Evolutionary conservation across 2,888 invertebrate genomes (phyloP), one percentile per base, ranked within the genome.

Genomic region (Nineta flava): DNA sequence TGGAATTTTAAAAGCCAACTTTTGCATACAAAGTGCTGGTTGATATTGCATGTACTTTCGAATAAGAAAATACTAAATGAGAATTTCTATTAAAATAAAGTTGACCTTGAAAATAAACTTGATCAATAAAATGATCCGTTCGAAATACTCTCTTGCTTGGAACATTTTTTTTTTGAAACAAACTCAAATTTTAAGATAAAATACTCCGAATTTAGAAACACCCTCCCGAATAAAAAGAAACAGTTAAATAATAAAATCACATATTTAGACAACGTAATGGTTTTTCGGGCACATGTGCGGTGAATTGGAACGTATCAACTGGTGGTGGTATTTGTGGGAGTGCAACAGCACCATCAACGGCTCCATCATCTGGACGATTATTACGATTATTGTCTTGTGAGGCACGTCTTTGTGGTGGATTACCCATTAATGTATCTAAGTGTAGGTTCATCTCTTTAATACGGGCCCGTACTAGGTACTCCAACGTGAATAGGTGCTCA

Each of bases 181-280:
- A n/a, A 19, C 19, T 5, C 19, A 19, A 19, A 19, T 19, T 19
- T 3, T 26, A 26, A 3, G 6, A 26, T 26, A 7, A 6, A 7
- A 2, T 26, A 26, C 7, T 5, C 26, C 7, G 2, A 6, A 7
- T 26, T 26, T 26, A 26, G 26, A 26, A 26, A 26, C 26, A 26
- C 26, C 26, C 26, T 19, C 5, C 3, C 19, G 7, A 5, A 26
- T 2, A 26, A 26, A 26, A 26, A 26, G 1, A 26, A 26, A 26
- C 26, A 26, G 7, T 26, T 26, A 26, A 26, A 26, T 19, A 19
- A 26, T 26, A 38, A 38, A 38, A 13, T 48, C 31, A 48, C 31
- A 86, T 83, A 66, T 87, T 84, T 48, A 87, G 74, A 62, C 87
- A 87, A 61, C 85, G 85, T 56, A 87, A 63, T 57, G 79, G 81